These are phyloP conservation scores for Microctonus aethiopoides DNA, from an alignment of 2,888 invertebrate species.

Conservation along the genomic window DNA sequence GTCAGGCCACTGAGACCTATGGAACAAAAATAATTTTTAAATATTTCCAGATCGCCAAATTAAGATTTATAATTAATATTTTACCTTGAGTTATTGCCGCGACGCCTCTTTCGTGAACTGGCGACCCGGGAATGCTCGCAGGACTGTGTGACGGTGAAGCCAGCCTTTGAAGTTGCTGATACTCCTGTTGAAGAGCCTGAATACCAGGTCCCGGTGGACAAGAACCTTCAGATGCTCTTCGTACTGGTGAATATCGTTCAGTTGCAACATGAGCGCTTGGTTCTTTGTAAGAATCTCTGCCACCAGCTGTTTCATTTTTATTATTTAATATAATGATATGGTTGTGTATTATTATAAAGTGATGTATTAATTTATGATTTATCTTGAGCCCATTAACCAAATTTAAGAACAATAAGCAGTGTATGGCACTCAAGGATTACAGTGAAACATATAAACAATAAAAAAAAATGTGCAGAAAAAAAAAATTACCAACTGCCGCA, in stretches of 20 bases:
- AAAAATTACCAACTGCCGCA: slow-evolving; percentile 63
- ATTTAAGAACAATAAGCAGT: slow-evolving; percentile 12
- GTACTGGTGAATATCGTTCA: slow-evolving; percentile 90
- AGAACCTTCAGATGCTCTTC: slow-evolving; percentile 87
- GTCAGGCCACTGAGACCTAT: slow-evolving; percentile 80
- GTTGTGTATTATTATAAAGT: not conserved
- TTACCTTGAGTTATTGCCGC: slow-evolving; percentile 72
- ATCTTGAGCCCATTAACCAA: slow-evolving; percentile 18
- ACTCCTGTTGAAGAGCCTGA: slow-evolving; percentile 80
- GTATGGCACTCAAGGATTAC: slow-evolving; percentile 6
- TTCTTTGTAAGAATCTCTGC: slow-evolving; percentile 73
- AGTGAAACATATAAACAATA: slow-evolving; percentile 20
- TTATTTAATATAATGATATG: not conserved
- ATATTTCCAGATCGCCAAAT: not conserved
- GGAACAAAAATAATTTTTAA: slow-evolving; percentile 62
- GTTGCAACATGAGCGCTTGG: slow-evolving; percentile 68
- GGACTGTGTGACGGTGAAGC: slow-evolving; percentile 66
- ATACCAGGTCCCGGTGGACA: slow-evolving; percentile 71
- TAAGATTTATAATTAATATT: not conserved
- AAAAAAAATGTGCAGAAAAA: slow-evolving; percentile 35
- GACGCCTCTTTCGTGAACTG: slow-evolving; percentile 66
- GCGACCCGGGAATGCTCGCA: slow-evolving; percentile 65
- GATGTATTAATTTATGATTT: slow-evolving; percentile 17
- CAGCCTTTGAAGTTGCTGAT: slow-evolving; percentile 79
- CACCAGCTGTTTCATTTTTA: slow-evolving; percentile 54